Conservation (phyloP, 2,797 vertebrate species). For the Gobionotothen gibberifrons region DNA sequence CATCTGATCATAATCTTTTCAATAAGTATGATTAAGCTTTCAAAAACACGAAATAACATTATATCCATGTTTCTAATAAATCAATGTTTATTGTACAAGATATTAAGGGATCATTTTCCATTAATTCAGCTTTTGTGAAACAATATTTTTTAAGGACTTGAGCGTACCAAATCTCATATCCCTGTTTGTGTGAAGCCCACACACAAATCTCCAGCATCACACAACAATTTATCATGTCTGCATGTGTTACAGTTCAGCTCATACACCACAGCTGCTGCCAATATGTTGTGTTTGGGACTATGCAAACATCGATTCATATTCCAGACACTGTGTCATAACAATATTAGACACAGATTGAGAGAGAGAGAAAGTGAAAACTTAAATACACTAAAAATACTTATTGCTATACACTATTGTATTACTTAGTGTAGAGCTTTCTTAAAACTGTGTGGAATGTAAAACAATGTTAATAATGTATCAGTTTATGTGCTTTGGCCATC, state of each 20-base stretch:
- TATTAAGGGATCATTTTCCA: not conserved
- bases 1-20: not conserved
- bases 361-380: not conserved
- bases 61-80: not conserved
- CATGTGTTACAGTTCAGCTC: not conserved
- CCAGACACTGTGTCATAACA: conserved; percentile 49
- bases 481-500: not conserved
- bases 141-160: not conserved
- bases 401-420: not conserved
- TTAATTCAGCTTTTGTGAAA: not conserved
- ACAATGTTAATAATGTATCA: not conserved
- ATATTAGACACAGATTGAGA: not conserved
- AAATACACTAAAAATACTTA: not conserved
- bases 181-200: not conserved
- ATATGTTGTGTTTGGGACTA: conserved; percentile 45
- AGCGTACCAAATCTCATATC: not conserved
- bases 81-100: not conserved
- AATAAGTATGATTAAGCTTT: not conserved
- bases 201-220: not conserved
- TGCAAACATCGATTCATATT: conserved; percentile 61
- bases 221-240: conserved; percentile 10
- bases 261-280: conserved; percentile 25
- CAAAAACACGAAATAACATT: not conserved
- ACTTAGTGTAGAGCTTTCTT: not conserved
- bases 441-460: not conserved